These are phyloP conservation scores for Pavo muticus DNA, from an alignment of 2,113 vertebrate species.

Conservation along the genomic window DNA sequence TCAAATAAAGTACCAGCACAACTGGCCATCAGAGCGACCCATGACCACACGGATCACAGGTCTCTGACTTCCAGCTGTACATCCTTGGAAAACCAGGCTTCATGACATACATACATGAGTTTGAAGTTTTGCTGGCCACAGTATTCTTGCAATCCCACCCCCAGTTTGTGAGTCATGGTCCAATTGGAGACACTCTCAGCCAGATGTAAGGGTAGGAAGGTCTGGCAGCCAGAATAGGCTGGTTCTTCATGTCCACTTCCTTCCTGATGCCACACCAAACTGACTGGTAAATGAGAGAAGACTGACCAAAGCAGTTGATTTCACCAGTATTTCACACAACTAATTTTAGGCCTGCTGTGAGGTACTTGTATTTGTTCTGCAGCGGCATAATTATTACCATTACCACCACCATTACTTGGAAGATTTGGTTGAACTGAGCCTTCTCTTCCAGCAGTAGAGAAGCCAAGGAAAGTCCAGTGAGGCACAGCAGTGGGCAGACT, in stretches of 20 bases:
- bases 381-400: background rate
- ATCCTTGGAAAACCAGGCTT: background rate
- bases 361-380: background rate
- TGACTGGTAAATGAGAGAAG: background rate
- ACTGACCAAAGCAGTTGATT: background rate
- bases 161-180: background rate
- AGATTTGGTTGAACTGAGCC: background rate
- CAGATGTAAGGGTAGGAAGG: background rate
- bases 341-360: background rate
- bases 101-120: background rate
- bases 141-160: background rate
- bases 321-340: background rate
- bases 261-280: background rate
- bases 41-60: background rate
- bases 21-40: background rate
- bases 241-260: background rate
- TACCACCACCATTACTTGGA: background rate
- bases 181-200: background rate
- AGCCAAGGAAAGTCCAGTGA: background rate
- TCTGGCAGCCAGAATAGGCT: background rate
- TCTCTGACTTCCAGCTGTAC: background rate
- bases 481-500: background rate
- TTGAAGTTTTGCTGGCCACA: rapidly evolving
- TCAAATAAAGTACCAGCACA: background rate
- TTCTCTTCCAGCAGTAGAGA: background rate